A percentile compares a stretch with the other conserved stretches of the same genome.
phyloP scores from a whole-genome alignment of 2,888 invertebrate species.

The Notocelia uddmanniana region DNA sequence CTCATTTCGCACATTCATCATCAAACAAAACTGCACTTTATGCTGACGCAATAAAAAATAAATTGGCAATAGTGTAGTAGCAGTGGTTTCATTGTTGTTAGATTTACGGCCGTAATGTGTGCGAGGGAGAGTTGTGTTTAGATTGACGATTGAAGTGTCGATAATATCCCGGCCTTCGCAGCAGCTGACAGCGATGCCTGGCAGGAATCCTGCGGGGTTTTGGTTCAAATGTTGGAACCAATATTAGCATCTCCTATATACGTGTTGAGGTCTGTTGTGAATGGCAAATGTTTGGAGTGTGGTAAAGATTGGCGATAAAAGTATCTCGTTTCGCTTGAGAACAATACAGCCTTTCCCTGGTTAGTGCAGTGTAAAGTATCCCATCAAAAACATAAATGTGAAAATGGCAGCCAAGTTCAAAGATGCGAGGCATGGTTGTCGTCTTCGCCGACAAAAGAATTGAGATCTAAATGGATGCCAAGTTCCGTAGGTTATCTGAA shows the following conservation, averaged over 20 bases:
- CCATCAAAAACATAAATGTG: no score
- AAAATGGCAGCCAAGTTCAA: no score
- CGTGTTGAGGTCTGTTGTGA: background rate
- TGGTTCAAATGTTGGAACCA: constrained; percentile 18
- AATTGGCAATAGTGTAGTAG: background rate
- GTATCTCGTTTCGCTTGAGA: constrained; percentile 32
- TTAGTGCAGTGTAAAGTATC: constrained; percentile 7
- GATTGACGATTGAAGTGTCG: constrained; percentile 22
- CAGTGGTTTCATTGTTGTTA: background rate
- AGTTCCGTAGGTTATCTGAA: no score
- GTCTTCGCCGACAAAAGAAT: no score
- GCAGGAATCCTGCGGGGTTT: constrained; percentile 25
- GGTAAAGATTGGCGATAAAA: constrained; percentile 7
- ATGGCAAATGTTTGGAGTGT: constrained; percentile 14
- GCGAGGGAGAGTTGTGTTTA: constrained; percentile 19
- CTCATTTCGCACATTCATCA: background rate
- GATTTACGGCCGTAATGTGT: constrained; percentile 23
- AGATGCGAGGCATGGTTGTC: no score
- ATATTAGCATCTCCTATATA: background rate
- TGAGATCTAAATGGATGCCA: no score
- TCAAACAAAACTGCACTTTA: constrained; percentile 10
- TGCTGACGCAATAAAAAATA: background rate
- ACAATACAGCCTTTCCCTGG: constrained; percentile 1
- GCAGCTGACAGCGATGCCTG: constrained; percentile 40
- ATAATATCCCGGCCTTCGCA: constrained; percentile 29